Conservation (phyloP, 2,113 vertebrate genomes). For the Chaetops frenatus region DNA sequence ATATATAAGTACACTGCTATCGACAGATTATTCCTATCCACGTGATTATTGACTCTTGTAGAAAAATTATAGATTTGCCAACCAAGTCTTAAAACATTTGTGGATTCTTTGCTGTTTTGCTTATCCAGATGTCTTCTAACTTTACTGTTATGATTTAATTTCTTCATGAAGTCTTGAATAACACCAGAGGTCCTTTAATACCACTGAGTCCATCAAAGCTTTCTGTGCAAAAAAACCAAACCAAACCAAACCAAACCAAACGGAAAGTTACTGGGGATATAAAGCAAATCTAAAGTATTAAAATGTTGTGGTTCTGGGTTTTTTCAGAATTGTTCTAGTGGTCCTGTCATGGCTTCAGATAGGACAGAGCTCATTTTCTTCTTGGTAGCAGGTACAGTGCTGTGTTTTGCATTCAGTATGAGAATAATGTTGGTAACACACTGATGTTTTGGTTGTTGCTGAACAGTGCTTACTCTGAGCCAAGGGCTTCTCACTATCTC, state of each 20-base stretch:
- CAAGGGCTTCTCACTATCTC: background rate
- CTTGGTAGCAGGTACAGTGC: background rate
- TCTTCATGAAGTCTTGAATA: background rate
- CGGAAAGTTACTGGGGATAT: background rate
- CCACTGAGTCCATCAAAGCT: background rate
- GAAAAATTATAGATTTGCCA: background rate
- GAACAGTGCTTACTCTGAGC: background rate
- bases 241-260: background rate
- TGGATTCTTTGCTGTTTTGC: background rate
- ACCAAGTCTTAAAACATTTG: background rate
- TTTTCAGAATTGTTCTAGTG: background rate
- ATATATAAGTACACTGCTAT: background rate
- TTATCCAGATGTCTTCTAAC: background rate
- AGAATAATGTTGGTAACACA: background rate
- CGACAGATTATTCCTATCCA: background rate
- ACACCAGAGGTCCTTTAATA: background rate
- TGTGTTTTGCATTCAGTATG: background rate
- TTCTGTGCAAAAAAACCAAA: background rate
- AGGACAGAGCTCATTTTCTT: background rate
- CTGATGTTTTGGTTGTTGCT: background rate
- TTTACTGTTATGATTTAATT: background rate
- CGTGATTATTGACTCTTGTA: background rate
- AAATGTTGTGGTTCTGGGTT: background rate
- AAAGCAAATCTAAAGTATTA: background rate
- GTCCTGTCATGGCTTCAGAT: background rate